Base-by-base conservation (phyloP, 1,140 invertebrate genomes). In the Aphaenogaster rudis region DNA sequence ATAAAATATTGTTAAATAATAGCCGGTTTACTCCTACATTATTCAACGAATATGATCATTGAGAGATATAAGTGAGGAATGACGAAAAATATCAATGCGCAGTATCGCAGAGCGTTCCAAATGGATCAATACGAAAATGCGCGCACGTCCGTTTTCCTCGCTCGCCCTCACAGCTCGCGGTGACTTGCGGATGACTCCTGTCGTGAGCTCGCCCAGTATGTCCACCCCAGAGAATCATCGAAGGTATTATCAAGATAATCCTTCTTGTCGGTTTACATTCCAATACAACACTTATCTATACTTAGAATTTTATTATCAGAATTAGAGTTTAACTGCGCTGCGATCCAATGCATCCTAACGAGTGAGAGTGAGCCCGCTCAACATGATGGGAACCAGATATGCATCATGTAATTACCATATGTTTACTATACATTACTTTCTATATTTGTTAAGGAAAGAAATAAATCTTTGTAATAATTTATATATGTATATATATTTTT, bases 301-400 rank as follows among this genome's bases (percentile, higher is more conserved):
- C 3, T 45, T 59, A 48, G 7, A 52, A 72, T 48, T 61, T 74
- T 52, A 52, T 66, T 42, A 15, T 42, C 21, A 42, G 36, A 80
- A 39, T 50, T 63, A 8, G 1, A 69, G 13, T 36, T n/a, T 17
- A 48, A 67, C 11, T 13, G 11, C 8, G 17, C 63, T 21, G 42
- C 17, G 63, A 86, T 39, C 9, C 8, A 21, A 80, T 50, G 28
- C 1, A 17, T n/a, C 21, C 42, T 28, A 36, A 64, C 6, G 5
- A 1, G 54, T 63, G 69, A 21, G n/a, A 66, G 39, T 8, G 48
- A 81, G 28, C 13, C 28, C 7, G n/a, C 13, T 45, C 36, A 9
- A 1, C 71, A 92, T 72, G 63, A 96, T 96, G 96, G 96, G 95
- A 45, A 96, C 95, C 4, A 93, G 95, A 93, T 95, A 95, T 21